phyloP scores from a whole-genome alignment of 2,888 invertebrate genomes.

The Imbricaverruca yamaguchii region DNA sequence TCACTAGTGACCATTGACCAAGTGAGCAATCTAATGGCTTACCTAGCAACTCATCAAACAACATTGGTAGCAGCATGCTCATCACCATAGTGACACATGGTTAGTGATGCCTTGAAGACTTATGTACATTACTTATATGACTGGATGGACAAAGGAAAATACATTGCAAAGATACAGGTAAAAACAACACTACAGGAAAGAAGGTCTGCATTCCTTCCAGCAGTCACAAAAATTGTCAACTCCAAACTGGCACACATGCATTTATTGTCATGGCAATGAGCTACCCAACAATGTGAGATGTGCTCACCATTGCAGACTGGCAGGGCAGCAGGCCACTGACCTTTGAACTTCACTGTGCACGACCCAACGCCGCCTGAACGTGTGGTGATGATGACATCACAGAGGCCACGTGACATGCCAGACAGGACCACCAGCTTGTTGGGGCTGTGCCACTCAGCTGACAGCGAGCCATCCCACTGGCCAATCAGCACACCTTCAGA shows the following conservation, averaged over 20 bases:
- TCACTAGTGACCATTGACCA: too few relatives aligned
- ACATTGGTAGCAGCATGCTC: too few relatives aligned
- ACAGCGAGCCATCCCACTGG: constrained; percentile 86
- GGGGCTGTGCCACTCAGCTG: constrained; percentile 95
- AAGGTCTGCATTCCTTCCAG: neutral
- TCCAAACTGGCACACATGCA: neutral
- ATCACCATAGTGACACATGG: too few relatives aligned
- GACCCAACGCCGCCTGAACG: constrained; percentile 76
- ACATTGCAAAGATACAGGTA: too few relatives aligned
- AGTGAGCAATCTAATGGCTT: too few relatives aligned
- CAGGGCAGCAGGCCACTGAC: constrained; percentile 40
- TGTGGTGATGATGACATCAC: constrained; percentile 86
- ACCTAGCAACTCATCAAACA: too few relatives aligned
- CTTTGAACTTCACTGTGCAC: constrained; percentile 80
- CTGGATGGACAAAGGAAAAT: too few relatives aligned
- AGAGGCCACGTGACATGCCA: constrained; percentile 81
- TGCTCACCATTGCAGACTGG: too few relatives aligned
- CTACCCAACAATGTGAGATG: neutral
- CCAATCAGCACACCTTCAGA: constrained; percentile 82
- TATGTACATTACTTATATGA: too few relatives aligned
- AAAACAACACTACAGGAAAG: too few relatives aligned
- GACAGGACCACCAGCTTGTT: constrained; percentile 96
- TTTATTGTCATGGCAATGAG: too few relatives aligned
- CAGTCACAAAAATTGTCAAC: neutral
- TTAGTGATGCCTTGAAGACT: too few relatives aligned